A percentile compares a stretch with the other conserved stretches of the same genome.
These are phyloP conservation scores for Notocelia uddmanniana DNA, from an alignment of 2,888 invertebrate species.

Conservation along the genomic window DNA sequence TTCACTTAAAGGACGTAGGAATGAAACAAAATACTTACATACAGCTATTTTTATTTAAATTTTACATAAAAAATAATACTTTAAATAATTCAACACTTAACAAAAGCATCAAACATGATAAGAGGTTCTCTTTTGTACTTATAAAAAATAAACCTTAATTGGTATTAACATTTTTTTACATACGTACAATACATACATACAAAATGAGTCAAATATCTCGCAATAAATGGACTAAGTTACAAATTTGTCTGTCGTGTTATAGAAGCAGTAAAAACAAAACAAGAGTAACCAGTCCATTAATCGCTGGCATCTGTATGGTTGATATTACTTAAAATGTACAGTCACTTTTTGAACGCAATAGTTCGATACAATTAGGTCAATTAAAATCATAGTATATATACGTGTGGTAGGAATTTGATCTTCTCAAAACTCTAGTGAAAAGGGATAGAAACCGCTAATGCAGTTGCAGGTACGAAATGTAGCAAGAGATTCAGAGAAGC, in stretches of 20 bases:
- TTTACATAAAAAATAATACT: conserved; percentile 81
- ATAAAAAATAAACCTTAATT: conserved; percentile 48
- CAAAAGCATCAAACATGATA: conserved; percentile 59
- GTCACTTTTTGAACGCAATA: no score
- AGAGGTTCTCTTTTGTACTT: conserved; percentile 66
- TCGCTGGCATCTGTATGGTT: no score
- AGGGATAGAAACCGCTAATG: no score
- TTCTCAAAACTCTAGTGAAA: no score
- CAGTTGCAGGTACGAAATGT: no score
- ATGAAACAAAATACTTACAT: conserved; percentile 51
- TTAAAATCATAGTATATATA: no score
- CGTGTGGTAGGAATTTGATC: no score
- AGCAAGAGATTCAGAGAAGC: no score
- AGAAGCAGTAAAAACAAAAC: neutral
- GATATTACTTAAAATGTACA: no score
- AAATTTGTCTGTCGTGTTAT: neutral
- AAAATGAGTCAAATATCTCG: neutral
- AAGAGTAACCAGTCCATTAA: neutral
- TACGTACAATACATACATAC: conserved; percentile 31
- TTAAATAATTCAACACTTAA: conserved; percentile 67
- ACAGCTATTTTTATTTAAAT: conserved; percentile 67
- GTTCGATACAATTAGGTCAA: no score
- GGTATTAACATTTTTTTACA: conserved; percentile 44
- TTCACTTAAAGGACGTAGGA: neutral
- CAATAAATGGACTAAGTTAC: neutral